Conservation (phyloP, 2,888 invertebrate genomes). For the Euproctis similis region DNA sequence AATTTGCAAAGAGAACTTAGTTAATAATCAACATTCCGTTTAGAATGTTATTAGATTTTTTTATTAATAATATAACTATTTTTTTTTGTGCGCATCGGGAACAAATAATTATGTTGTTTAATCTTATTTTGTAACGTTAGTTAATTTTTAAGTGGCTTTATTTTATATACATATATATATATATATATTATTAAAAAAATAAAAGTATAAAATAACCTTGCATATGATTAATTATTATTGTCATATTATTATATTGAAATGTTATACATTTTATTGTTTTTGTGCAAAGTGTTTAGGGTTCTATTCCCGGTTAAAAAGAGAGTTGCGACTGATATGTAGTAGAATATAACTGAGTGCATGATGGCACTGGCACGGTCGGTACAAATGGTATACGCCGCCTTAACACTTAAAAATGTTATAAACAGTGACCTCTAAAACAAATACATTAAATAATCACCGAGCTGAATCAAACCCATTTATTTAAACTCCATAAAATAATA, state of each 20-base stretch:
- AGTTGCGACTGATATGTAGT: conserved; percentile 72
- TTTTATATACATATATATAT: no score
- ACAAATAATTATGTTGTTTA: conserved; percentile 76
- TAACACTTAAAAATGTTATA: conserved; percentile 66
- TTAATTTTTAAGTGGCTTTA: conserved; percentile 74
- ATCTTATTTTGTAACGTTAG: conserved; percentile 75
- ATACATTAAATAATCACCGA: conserved; percentile 30
- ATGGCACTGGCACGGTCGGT: conserved; percentile 57
- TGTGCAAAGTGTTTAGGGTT: conserved; percentile 68
- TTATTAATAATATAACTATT: conserved; percentile 56
- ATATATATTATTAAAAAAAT: no score
- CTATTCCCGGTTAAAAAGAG: conserved; percentile 58
- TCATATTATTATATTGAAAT: conserved; percentile 71
- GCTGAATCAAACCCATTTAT: conserved; percentile 2
- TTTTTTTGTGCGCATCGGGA: conserved; percentile 72
- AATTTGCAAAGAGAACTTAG: conserved; percentile 75
- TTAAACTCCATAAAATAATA: no score
- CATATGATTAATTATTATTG: conserved; percentile 54
- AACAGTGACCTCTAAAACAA: conserved; percentile 53
- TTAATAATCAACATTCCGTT: conserved; percentile 72
- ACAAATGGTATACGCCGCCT: conserved; percentile 74
- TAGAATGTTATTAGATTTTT: conserved; percentile 75
- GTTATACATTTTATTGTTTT: conserved; percentile 73
- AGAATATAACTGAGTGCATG: conserved; percentile 49
- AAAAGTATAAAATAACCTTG: conserved; percentile 63